Evolutionary conservation across 2,113 vertebrate species (phyloP), one percentile per base, ranked within the genome.

Genomic region (Corythoichthys haematopterus): DNA sequence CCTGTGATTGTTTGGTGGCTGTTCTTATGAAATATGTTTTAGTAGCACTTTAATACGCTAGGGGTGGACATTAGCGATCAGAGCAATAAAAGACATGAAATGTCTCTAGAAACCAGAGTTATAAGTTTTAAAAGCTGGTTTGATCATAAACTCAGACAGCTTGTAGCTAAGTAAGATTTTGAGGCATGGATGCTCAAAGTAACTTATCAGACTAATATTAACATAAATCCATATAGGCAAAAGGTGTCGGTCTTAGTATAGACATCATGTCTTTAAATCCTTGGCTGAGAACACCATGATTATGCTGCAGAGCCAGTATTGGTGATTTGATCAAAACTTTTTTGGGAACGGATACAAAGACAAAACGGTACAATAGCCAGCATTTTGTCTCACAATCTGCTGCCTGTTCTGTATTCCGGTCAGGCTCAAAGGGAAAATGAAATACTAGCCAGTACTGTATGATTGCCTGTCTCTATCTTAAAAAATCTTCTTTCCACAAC

Each of bases 381-480:
- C 20, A 33, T 55, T 55, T 55, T 36, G 28, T 56, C 14, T 56
- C 55, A 36, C 55, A 35, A 35, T 56, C 33, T 56, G 33, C 55
- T 36, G 55, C 43, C 77, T 78, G 61, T 78, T 85, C 76, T 69
- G 70, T 69, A 74, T 74, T 81, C 76, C 73, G 56, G 15, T 48
- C 64, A 74, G 65, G 74, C 71, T 71, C 69, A 71, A 58, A 8
- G 40, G 50, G 53, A 70, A 77, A 80, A 81, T 53, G 72, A 76
- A 65, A 53, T 68, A 75, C 47, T 69, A 67, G 64, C 76, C 65
- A 59, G 64, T 65, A 63, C 37, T 57, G 62, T 78, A 59, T 76
- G 75, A 85, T 74, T 84, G 61, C 72, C 51, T 71, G 71, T 70
- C 66, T 74, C 72, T 69, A 66, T 79, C 50, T 50, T 62, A 68